A percentile compares a stretch with the other conserved stretches of the same genome.
Conservation (phyloP, 2,797 vertebrate species). For the Chloroceryle inda region DNA sequence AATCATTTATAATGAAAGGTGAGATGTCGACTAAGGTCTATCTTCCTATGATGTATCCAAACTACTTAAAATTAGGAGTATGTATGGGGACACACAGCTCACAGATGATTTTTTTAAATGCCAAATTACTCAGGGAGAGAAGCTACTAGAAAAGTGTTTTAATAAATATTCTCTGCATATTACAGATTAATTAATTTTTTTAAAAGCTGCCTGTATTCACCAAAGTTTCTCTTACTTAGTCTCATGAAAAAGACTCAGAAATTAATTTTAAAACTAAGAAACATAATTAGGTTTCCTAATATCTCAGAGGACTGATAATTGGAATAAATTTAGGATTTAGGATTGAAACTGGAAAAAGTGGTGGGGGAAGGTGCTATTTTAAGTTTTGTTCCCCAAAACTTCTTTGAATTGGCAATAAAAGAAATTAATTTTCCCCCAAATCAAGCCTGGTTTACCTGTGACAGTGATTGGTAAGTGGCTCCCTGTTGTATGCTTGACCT, state of each 20-base stretch:
- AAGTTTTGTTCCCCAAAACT: background rate
- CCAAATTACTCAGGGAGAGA: background rate
- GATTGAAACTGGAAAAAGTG: background rate
- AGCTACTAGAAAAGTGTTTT: background rate
- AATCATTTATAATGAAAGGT: background rate
- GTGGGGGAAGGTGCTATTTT: background rate
- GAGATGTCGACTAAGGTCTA: background rate
- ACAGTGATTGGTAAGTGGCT: background rate
- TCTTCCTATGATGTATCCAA: background rate
- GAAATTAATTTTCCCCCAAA: background rate
- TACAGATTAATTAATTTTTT: background rate
- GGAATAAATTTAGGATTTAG: background rate
- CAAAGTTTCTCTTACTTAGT: background rate
- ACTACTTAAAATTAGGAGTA: background rate
- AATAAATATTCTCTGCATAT: background rate
- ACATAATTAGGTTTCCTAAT: background rate
- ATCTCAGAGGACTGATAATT: background rate
- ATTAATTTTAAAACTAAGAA: background rate
- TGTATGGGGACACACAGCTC: background rate
- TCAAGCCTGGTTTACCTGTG: background rate
- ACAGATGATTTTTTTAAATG: background rate
- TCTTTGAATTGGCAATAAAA: background rate
- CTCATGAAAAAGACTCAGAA: background rate
- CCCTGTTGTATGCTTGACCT: fast-evolving
- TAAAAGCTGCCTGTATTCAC: background rate